Evolutionary conservation across 2,888 invertebrate species (phyloP), one percentile per base, ranked within the genome.

Genomic region (Tridacna crocea): DNA sequence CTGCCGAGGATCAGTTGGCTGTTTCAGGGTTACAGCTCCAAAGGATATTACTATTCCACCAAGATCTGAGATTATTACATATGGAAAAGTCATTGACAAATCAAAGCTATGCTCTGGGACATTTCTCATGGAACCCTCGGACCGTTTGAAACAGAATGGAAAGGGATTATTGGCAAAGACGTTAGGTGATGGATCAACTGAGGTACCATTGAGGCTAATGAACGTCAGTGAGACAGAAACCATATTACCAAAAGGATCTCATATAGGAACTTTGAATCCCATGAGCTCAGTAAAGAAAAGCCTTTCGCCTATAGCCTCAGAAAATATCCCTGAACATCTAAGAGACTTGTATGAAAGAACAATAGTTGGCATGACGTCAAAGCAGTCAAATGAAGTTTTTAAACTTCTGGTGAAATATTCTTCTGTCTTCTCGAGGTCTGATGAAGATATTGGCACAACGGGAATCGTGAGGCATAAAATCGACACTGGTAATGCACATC

Each of bases 401-500:
- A 24, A 68, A 51, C 24, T 76, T 19, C 36, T 77, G 13, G 55
- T 17, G n/a, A 76, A 68, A 58, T 76, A 76, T 58, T 22, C 66
- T n/a, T 11, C 13, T 12, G 68, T 76, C 13, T 76, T 66, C 61
- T 76, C 75, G 19, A 19, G 15, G 22, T 65, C 75, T n/a, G 55
- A 66, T 22, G 66, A 70, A 10, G 70, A 77, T 24, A 13, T 77
- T 22, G 60, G 70, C n/a, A 66, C 36, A 24, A 77, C 77, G 46
- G 58, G 58, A 17, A 36, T 72, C 0, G 51, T 77, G 0, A 60
- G 55, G 27, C 77, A 77, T 51, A 36, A n/a, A 12, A 72, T 77
- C 19, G 27, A 72, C 19, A 77, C 72, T 26, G 77, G 72, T 13
- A 72, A n/a, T n/a, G n/a, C n/a, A n/a, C n/a, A n/a, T n/a, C n/a